phyloP scores from a whole-genome alignment of 2,888 invertebrate genomes.

The Netelia fuscicornis region DNA sequence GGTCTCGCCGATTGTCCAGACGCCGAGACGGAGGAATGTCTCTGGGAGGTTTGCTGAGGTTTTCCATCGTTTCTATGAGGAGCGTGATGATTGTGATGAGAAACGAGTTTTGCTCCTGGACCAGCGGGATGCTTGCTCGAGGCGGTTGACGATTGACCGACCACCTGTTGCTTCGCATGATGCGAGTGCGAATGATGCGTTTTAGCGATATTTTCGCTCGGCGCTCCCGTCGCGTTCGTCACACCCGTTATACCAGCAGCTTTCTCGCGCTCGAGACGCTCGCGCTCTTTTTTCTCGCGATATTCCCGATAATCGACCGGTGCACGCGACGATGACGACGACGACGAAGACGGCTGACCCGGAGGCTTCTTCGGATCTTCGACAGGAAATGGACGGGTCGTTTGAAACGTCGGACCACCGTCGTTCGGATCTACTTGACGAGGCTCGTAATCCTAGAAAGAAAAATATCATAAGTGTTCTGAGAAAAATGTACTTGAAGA shows the following conservation, averaged over 20 bases:
- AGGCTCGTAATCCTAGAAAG: conserved; percentile 79
- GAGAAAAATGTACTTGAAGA: not conserved
- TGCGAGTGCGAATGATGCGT: conserved; percentile 79
- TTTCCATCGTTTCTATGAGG: conserved; percentile 72
- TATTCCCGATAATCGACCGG: conserved; percentile 87
- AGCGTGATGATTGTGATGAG: conserved; percentile 79
- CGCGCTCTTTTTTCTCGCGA: conserved; percentile 88
- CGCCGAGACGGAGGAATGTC: conserved; percentile 68
- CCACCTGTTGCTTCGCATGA: conserved; percentile 77
- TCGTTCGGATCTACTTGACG: conserved; percentile 79
- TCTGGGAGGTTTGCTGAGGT: conserved; percentile 78
- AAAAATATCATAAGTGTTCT: no score
- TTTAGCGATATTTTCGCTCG: conserved; percentile 65
- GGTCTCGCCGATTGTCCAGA: conserved; percentile 74
- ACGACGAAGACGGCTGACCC: conserved; percentile 76
- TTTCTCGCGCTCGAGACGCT: conserved; percentile 87
- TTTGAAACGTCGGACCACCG: conserved; percentile 76
- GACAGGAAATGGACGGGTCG: conserved; percentile 76
- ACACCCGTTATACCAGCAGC: conserved; percentile 75
- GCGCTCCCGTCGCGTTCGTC: not conserved
- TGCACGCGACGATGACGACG: conserved; percentile 82
- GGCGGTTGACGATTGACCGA: conserved; percentile 72
- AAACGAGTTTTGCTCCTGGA: conserved; percentile 74
- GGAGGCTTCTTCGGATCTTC: conserved; percentile 79
- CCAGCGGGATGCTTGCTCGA: conserved; percentile 80